Evolutionary conservation across 1,140 invertebrate species (phyloP).

Genomic region (Carposina sasakii): DNA sequence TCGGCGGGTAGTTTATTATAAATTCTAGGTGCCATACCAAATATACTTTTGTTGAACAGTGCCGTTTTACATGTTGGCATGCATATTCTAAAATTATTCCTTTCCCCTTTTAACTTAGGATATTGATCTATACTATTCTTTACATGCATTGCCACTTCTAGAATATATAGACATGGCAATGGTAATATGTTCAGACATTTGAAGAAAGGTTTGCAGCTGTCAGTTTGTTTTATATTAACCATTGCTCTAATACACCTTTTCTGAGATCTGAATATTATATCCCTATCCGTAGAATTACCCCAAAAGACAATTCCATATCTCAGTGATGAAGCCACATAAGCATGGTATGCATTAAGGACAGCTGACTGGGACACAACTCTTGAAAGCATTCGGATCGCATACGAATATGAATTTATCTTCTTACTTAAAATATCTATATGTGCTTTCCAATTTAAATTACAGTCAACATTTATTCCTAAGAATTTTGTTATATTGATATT

Average conservation of each 20-base stretch:
- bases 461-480: conserved; percentile 11
- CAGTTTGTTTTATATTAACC: not conserved
- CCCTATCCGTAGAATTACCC: not conserved
- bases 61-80: no score
- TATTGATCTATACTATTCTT: not conserved
- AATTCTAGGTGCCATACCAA: no score
- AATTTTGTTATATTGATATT: conserved; percentile 4
- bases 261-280: not conserved
- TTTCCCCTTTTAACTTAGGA: no score
- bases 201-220: not conserved
- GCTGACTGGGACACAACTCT: conserved; percentile 1
- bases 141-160: not conserved
- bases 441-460: conserved; percentile 6
- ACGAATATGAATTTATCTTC: conserved; percentile 9
- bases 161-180: not conserved
- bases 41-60: no score
- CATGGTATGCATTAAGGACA: conserved; percentile 10
- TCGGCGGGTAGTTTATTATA: no score
- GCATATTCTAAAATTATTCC: no score
- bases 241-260: not conserved
- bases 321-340: not conserved
- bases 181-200: not conserved
- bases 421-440: conserved; percentile 10
- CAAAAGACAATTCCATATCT: conserved; percentile 5
- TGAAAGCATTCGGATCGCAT: conserved; percentile 8